Base-by-base conservation (phyloP, 2,797 vertebrate species). In the Macrochelys suwanniensis region DNA sequence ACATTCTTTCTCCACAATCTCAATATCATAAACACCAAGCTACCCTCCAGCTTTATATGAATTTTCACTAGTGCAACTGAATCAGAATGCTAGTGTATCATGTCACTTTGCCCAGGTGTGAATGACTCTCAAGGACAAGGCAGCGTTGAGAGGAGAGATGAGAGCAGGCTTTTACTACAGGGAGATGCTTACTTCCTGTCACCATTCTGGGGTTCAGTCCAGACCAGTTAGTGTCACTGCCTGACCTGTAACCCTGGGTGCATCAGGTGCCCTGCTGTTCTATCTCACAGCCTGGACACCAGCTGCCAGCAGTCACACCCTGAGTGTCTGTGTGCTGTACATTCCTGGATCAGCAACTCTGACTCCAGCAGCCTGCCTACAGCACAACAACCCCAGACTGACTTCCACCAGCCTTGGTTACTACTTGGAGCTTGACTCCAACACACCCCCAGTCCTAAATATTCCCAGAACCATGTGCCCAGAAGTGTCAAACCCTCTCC, bases 91-190 rank as follows among this genome's bases (percentile, higher is more conserved):
- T 68, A 12, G 31, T 15, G 23, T 17, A 85, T 3, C 6, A 16
- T 15, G 26, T 80, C 4, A 59, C 7, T 76, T 6, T 15, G 17
- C n/a, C 33, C 0, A 0, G 19, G 2, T 82, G 11, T 5, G 21
- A 45, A 21, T 7, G 77, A 53, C 17, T 78, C 49, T 26, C 1
- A 1, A 26, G 28, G 16, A n/a, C 65, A 68, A 37, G 65, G 9
- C 19, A 68, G 19, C 8, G 16, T 1, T 0, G 0, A 4, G 7
- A 26, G 61, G 17, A 65, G 6, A 50, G 1, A 65, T 13, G 54
- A 2, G 45, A 76, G 16, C 53, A 50, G 82, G 3, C 6, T 68
- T 83, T 42, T 47, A 47, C 11, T 25, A 68, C 49, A 28, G 42
- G n/a, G 79, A 80, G 6, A 42, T 74, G 21, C 68, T 74, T 74